A percentile compares a stretch with the other conserved stretches of the same genome.
Conservation (phyloP, 2,888 invertebrate species). For the Cheilosia soror region DNA sequence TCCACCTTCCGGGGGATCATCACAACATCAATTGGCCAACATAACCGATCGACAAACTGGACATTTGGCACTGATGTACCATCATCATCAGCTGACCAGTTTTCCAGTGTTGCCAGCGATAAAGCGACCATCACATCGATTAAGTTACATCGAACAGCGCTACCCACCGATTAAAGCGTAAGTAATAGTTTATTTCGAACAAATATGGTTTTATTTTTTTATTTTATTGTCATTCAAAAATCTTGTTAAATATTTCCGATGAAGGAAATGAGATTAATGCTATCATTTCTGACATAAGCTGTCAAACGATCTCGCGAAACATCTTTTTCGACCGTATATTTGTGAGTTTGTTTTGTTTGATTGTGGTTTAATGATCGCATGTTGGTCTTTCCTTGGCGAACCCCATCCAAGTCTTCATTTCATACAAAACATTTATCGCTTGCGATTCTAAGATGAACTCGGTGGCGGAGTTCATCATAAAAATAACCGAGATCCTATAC, state of each 20-base stretch:
- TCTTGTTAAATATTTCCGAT: not conserved
- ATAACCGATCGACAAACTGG: conserved; percentile 79
- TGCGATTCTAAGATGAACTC: too few species aligned
- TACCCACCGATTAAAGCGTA: conserved; percentile 83
- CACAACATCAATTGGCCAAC: conserved; percentile 78
- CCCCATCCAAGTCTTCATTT: too few species aligned
- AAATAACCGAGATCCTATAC: too few species aligned
- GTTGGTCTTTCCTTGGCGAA: too few species aligned
- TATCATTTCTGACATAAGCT: too few species aligned
- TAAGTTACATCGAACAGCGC: conserved; percentile 79
- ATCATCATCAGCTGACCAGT: conserved; percentile 83
- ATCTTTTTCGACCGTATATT: too few species aligned
- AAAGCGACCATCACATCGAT: conserved; percentile 82
- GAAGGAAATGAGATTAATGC: too few species aligned
- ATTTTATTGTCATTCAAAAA: not conserved
- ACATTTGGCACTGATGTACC: conserved; percentile 83
- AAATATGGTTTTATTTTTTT: not conserved
- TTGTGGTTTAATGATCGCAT: too few species aligned
- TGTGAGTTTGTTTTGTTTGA: too few species aligned
- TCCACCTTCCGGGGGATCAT: conserved; percentile 80
- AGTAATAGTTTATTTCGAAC: conserved; percentile 76
- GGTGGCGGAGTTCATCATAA: too few species aligned
- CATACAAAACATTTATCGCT: too few species aligned
- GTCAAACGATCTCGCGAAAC: too few species aligned
- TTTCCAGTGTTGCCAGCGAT: conserved; percentile 83